A percentile compares a stretch with the other conserved stretches of the same genome.
These are phyloP conservation scores for Tribolium madens DNA, from an alignment of 1,140 invertebrate species.

Conservation along the genomic window DNA sequence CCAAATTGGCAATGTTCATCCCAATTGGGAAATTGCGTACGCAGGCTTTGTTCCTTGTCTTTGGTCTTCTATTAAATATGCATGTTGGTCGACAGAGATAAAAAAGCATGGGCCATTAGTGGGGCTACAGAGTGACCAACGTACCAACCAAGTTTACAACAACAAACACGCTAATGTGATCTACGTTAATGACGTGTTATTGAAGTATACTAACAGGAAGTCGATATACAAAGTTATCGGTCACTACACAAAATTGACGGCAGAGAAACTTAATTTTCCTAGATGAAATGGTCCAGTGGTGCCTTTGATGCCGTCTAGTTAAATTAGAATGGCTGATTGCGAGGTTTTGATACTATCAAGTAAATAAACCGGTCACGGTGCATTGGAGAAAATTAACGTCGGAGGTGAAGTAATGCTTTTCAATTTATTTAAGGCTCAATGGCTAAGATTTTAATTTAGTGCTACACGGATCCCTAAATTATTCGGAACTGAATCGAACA, in stretches of 20 bases:
- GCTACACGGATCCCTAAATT: too few relatives aligned
- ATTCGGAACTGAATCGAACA: too few relatives aligned
- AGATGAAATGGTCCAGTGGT: slow-evolving; percentile 11
- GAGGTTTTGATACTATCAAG: slow-evolving; percentile 39
- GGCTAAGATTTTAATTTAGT: background rate
- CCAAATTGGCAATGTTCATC: slow-evolving; percentile 48
- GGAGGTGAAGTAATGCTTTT: background rate
- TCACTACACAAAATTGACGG: slow-evolving; percentile 43
- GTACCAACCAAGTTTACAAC: slow-evolving; percentile 48
- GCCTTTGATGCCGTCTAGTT: slow-evolving; percentile 46
- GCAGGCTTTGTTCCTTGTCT: slow-evolving; percentile 31
- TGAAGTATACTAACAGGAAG: slow-evolving; percentile 46
- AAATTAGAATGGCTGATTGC: slow-evolving; percentile 45
- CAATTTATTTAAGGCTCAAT: slow-evolving; percentile 4
- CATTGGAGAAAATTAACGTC: slow-evolving; percentile 20
- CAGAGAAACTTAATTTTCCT: slow-evolving; percentile 44
- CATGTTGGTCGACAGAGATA: slow-evolving; percentile 3
- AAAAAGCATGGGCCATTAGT: slow-evolving; percentile 26
- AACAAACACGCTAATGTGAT: slow-evolving; percentile 48
- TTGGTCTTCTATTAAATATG: slow-evolving; percentile 24
- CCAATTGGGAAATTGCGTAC: slow-evolving; percentile 40
- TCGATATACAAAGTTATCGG: slow-evolving; percentile 44
- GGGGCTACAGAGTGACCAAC: slow-evolving; percentile 47
- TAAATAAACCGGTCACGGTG: slow-evolving; percentile 5
- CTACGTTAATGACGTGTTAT: slow-evolving; percentile 49